phyloP scores from a whole-genome alignment of 2,113 vertebrate species.

The Turdus rufiventris region DNA sequence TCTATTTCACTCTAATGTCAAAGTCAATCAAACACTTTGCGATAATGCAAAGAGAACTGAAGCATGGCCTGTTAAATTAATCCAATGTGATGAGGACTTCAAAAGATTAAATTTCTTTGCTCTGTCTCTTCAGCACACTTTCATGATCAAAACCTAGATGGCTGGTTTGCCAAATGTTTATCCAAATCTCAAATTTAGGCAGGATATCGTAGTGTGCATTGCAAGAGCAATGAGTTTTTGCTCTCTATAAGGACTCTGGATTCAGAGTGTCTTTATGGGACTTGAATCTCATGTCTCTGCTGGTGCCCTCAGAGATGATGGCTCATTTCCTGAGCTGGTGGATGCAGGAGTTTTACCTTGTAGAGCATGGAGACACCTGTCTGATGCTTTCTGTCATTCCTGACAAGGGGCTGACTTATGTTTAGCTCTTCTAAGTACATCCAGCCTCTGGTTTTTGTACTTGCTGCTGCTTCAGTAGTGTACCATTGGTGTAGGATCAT shows the following conservation, averaged over 20 bases:
- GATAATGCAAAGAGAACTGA: not conserved
- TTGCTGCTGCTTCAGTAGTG: not conserved
- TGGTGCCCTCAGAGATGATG: not conserved
- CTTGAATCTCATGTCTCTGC: not conserved
- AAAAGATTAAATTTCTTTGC: slow-evolving; percentile 3
- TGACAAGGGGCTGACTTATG: not conserved
- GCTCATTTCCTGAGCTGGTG: not conserved
- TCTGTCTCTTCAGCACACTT: not conserved
- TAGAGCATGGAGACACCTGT: not conserved
- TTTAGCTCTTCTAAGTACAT: not conserved
- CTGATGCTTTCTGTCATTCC: not conserved
- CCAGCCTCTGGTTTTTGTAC: not conserved
- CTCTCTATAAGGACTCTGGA: not conserved
- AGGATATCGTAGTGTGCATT: not conserved
- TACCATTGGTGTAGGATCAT: not conserved
- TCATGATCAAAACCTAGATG: not conserved
- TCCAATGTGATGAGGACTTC: not conserved
- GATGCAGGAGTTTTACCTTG: not conserved
- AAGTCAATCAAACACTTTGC: slow-evolving; percentile 3
- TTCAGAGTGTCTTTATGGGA: not conserved
- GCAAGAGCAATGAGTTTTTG: not conserved
- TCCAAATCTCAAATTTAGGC: not conserved
- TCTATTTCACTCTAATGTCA: slow-evolving; percentile 8
- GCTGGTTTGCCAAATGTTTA: not conserved
- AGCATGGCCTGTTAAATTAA: not conserved